These are phyloP conservation scores for Psittacula cyanocephala DNA, from an alignment of 2,113 vertebrate genomes.

Conservation along the genomic window DNA sequence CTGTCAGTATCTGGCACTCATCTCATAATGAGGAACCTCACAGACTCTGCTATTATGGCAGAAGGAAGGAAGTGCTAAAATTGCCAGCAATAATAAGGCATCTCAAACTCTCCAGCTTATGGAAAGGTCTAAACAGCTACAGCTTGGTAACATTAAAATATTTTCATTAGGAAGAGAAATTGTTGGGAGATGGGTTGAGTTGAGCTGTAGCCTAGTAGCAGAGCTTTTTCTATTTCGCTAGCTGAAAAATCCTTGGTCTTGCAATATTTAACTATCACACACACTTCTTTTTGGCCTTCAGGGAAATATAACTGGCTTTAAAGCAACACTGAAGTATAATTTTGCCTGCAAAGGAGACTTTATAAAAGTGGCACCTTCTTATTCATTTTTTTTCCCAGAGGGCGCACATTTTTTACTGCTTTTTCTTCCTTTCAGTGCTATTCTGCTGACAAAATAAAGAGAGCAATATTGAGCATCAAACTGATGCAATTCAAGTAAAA, in stretches of 20 bases:
- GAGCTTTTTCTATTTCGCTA: neutral
- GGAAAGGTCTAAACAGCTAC: slow-evolving; percentile 52
- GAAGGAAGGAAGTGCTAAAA: slow-evolving; percentile 76
- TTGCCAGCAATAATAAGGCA: slow-evolving; percentile 61
- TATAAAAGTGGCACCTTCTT: neutral
- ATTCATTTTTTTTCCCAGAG: neutral
- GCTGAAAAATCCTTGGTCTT: neutral
- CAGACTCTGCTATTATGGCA: slow-evolving; percentile 39
- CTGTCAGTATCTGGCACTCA: slow-evolving; percentile 60
- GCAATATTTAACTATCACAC: neutral
- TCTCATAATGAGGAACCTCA: slow-evolving; percentile 63
- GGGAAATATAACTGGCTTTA: slow-evolving; percentile 7
- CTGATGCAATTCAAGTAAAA: neutral
- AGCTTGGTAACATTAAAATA: slow-evolving; percentile 32
- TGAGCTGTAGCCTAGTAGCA: neutral
- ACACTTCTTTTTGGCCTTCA: neutral
- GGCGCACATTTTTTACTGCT: neutral
- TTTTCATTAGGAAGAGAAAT: slow-evolving; percentile 12
- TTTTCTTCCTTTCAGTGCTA: neutral
- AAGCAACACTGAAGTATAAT: neutral
- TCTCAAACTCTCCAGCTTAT: slow-evolving; percentile 32
- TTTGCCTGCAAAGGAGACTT: slow-evolving; percentile 2
- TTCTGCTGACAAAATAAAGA: neutral
- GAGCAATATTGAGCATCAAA: neutral
- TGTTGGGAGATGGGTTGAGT: neutral